Evolutionary conservation across 2,888 invertebrate genomes (phyloP).

Genomic region (Hipparchia semele): DNA sequence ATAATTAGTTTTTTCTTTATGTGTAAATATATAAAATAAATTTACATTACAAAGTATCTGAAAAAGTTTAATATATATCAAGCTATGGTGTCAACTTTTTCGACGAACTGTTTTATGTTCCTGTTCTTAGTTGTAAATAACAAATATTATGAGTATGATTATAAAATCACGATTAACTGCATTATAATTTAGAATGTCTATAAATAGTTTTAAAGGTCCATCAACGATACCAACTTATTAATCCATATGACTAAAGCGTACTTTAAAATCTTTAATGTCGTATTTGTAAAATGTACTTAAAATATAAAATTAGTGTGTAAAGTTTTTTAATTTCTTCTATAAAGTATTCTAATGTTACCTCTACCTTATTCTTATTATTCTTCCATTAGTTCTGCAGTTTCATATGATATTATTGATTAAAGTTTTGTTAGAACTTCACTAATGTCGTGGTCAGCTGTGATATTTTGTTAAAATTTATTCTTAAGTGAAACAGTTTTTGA

Average conservation of each 20-base stretch:
- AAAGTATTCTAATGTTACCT: conserved; percentile 41
- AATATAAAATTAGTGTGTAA: conserved; percentile 62
- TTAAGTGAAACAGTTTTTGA: conserved; percentile 68
- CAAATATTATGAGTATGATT: conserved; percentile 47
- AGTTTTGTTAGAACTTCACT: conserved; percentile 67
- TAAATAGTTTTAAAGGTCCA: conserved; percentile 54
- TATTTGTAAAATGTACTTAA: conserved; percentile 80
- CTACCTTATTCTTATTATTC: conserved; percentile 32
- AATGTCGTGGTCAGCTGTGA: conserved; percentile 82
- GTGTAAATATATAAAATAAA: conserved; percentile 72
- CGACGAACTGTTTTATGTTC: conserved; percentile 81
- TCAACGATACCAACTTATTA: conserved; percentile 65
- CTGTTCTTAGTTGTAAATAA: conserved; percentile 80
- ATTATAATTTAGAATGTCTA: conserved; percentile 42
- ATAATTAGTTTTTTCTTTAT: conserved; percentile 69
- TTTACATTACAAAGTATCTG: conserved; percentile 65
- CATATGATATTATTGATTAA: conserved; percentile 44
- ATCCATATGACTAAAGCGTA: conserved; percentile 68
- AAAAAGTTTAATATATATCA: conserved; percentile 79
- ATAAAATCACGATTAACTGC: conserved; percentile 27
- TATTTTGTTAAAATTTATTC: conserved; percentile 82
- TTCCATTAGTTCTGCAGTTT: conserved; percentile 44
- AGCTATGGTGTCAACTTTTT: conserved; percentile 60
- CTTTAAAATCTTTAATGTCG: conserved; percentile 72
- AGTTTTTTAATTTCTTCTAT: conserved; percentile 50